Evolutionary conservation across 2,888 invertebrate genomes (phyloP).

Genomic region (Acrobasis repandana): DNA sequence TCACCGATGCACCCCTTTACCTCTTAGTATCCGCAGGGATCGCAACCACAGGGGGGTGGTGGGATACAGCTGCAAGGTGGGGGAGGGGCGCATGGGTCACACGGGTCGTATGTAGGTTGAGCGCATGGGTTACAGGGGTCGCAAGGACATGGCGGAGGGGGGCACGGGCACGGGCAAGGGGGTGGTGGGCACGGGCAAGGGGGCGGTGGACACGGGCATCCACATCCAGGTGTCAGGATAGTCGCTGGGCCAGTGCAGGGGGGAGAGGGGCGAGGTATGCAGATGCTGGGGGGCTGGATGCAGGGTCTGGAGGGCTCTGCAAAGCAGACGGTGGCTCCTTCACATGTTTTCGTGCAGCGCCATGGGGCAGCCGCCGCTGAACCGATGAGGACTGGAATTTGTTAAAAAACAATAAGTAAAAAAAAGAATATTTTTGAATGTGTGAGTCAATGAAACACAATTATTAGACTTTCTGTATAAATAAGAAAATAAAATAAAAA

Average conservation of each 20-base stretch:
- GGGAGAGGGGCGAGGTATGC: conserved; percentile 37
- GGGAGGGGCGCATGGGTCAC: conserved; percentile 23
- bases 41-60: conserved; percentile 22
- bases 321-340: conserved; percentile 56
- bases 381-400: conserved; percentile 51
- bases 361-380: conserved; percentile 57
- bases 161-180: conserved; percentile 30
- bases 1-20: background rate
- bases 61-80: conserved; percentile 24
- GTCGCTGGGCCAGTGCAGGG: conserved; percentile 53
- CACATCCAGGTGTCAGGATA: conserved; percentile 45
- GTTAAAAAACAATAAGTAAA: background rate
- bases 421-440: no score
- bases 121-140: conserved; percentile 20
- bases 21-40: background rate
- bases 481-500: no score
- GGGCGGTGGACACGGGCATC: conserved; percentile 31
- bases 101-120: background rate
- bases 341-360: conserved; percentile 50
- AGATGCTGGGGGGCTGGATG: conserved; percentile 49
- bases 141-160: conserved; percentile 22
- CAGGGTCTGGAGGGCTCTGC: conserved; percentile 44
- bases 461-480: no score
- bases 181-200: conserved; percentile 27
- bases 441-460: no score